phyloP scores from a whole-genome alignment of 2,797 vertebrate species.

The Australoheros facetus region DNA sequence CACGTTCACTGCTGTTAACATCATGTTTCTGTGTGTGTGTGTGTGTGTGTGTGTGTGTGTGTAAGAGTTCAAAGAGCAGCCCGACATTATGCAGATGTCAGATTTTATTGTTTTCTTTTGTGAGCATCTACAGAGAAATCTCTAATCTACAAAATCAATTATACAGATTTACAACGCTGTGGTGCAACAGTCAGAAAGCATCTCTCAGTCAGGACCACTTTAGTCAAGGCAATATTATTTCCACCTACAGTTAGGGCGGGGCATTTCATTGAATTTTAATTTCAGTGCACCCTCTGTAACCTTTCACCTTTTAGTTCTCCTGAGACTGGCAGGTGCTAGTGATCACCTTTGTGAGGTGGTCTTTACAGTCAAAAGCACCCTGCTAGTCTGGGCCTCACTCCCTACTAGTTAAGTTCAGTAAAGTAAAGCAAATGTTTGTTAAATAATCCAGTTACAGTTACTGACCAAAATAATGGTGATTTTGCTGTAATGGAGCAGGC shows the following conservation, averaged over 20 bases:
- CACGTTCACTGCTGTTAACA: not conserved
- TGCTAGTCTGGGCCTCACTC: accelerated
- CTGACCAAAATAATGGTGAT: too few species aligned
- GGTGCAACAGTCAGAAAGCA: not conserved
- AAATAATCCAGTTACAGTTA: too few species aligned
- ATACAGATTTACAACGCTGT: not conserved
- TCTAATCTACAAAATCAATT: not conserved
- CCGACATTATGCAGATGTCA: not conserved
- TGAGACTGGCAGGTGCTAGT: not conserved
- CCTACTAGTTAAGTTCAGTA: not conserved
- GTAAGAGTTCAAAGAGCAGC: not conserved
- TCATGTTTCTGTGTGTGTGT: not conserved
- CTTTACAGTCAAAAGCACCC: not conserved
- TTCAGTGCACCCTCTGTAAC: not conserved
- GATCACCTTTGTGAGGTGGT: too few species aligned
- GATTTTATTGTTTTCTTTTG: not conserved
- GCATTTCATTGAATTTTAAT: not conserved
- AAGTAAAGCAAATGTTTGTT: too few species aligned
- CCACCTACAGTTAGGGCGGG: accelerated
- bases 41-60: too few species aligned
- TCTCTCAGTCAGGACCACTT: not conserved
- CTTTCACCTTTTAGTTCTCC: not conserved
- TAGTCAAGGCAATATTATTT: not conserved
- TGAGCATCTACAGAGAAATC: not conserved
- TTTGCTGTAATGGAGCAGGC: too few species aligned